phyloP scores from a whole-genome alignment of 1,140 invertebrate species.

The Bombyx mandarina region DNA sequence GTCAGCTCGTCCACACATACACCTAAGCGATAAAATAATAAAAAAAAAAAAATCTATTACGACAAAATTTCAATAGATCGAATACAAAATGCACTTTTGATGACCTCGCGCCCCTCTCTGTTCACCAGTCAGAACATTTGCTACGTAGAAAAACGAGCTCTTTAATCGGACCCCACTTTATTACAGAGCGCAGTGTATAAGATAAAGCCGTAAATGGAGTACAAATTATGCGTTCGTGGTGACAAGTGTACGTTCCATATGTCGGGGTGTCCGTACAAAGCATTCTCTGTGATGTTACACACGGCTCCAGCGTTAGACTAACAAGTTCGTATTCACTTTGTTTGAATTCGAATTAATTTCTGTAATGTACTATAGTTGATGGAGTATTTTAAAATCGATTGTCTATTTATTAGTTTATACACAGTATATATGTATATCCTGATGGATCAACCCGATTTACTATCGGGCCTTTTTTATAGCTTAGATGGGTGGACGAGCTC shows the following conservation, averaged over 20 bases:
- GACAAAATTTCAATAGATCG: conserved; percentile 52
- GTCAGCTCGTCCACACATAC: conserved; percentile 11
- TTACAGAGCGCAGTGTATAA: conserved; percentile 48
- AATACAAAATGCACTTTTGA: conserved; percentile 56
- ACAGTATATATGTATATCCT: no score
- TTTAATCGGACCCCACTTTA: conserved; percentile 60
- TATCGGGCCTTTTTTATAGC: no score
- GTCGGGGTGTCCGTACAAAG: conserved; percentile 55
- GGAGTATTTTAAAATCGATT: no score
- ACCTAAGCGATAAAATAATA: no score
- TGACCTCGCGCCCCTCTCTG: conserved; percentile 17
- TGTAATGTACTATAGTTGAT: no score
- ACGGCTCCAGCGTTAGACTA: conserved; percentile 11
- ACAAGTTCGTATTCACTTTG: no score
- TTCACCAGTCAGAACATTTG: conserved; percentile 49
- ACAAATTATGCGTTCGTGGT: conserved; percentile 57
- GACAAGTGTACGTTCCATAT: conserved; percentile 63
- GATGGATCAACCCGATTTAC: no score
- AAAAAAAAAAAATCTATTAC: conserved; percentile 44
- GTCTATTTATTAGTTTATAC: no score
- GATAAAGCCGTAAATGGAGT: conserved; percentile 55
- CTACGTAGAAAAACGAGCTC: conserved; percentile 56
- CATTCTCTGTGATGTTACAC: conserved; percentile 20
- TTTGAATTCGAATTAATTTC: no score
- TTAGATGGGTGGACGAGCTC: no score